Conservation (phyloP, 1,140 invertebrate genomes). For the Macrotrachela quadricornifera region DNA sequence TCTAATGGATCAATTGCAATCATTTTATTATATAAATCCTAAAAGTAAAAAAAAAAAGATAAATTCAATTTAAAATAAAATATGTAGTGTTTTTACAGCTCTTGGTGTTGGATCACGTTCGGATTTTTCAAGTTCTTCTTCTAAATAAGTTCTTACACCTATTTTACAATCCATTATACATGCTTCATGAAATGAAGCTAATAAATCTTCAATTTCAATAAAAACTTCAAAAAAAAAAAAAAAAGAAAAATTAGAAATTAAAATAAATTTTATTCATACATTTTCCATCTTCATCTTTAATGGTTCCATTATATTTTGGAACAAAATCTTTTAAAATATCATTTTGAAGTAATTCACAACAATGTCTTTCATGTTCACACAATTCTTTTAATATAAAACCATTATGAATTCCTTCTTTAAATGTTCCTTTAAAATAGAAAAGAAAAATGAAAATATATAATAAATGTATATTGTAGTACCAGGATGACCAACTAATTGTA, state of each 20-base stretch:
- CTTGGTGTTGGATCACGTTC: slow-evolving; percentile 75
- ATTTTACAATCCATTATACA: slow-evolving; percentile 94
- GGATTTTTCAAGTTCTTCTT: slow-evolving; percentile 75
- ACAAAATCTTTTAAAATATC: slow-evolving; percentile 5
- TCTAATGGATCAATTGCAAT: slow-evolving; percentile 70
- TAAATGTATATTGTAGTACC: neutral
- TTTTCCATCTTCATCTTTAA: neutral
- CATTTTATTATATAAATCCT: slow-evolving; percentile 97
- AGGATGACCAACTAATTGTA: slow-evolving; percentile 7
- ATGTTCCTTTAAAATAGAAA: neutral
- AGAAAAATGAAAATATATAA: neutral
- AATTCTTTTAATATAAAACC: slow-evolving; percentile 2
- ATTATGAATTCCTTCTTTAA: slow-evolving; percentile 2
- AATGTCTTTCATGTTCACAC: neutral
- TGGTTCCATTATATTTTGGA: neutral
- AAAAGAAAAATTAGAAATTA: neutral
- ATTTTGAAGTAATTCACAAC: neutral
- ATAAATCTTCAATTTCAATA: slow-evolving; percentile 69
- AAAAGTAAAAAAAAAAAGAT: neutral
- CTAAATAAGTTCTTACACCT: slow-evolving; percentile 72
- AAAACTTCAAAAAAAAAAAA: slow-evolving; percentile 34
- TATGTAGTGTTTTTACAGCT: slow-evolving; percentile 36
- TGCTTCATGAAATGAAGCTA: slow-evolving; percentile 65
- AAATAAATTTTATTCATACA: neutral
- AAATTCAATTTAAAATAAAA: neutral